A percentile compares a stretch with the other conserved stretches of the same genome.
These are phyloP conservation scores for Podiceps cristatus DNA, from an alignment of 2,113 vertebrate species.

Conservation along the genomic window DNA sequence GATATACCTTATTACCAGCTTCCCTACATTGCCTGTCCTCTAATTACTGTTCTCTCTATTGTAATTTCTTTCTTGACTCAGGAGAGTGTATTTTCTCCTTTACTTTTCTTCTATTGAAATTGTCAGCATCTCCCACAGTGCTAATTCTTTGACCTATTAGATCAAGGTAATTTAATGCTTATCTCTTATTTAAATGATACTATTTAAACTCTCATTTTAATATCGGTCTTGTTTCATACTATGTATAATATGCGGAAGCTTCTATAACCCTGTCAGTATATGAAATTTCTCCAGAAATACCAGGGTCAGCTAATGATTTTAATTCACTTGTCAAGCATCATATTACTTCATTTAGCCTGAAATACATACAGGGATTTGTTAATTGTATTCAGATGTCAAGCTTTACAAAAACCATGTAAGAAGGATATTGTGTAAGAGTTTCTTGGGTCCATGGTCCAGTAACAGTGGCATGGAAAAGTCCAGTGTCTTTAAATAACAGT, in stretches of 20 bases:
- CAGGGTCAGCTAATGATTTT: background rate
- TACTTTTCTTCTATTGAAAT: background rate
- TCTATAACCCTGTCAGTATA: background rate
- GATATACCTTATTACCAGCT: constrained; percentile 21
- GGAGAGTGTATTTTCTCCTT: background rate
- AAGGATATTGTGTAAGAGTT: background rate
- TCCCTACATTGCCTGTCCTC: background rate
- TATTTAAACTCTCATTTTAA: background rate
- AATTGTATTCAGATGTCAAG: background rate
- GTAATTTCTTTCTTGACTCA: background rate
- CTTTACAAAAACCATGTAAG: background rate
- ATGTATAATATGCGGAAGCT: background rate
- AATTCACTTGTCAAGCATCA: background rate
- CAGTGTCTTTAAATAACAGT: background rate
- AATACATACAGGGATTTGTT: background rate
- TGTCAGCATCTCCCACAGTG: background rate
- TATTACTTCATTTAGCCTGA: background rate
- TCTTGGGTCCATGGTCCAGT: background rate
- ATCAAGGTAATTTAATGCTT: constrained; percentile 2
- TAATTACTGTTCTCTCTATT: background rate
- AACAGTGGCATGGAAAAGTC: background rate
- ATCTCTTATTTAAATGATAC: background rate
- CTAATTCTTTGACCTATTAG: background rate
- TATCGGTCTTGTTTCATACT: background rate
- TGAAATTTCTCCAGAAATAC: background rate